A percentile compares a stretch with the other conserved stretches of the same genome.
Evolutionary conservation across 2,113 vertebrate genomes (phyloP).

Genomic region (Hymenochirus boettgeri): DNA sequence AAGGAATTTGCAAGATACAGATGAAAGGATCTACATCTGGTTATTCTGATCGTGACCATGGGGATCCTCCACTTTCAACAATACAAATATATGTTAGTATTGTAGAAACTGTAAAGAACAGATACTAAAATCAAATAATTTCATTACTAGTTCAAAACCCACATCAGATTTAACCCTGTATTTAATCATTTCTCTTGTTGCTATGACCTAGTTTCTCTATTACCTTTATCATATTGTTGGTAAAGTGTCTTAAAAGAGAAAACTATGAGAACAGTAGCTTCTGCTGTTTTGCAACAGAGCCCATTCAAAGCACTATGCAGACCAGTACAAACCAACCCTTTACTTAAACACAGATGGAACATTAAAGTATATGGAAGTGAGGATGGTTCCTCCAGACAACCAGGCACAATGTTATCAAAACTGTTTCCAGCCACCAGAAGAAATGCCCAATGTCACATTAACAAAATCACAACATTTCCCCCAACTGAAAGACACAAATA

Average conservation of each 20-base stretch:
- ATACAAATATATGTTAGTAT: constrained; percentile 61
- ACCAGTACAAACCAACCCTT: constrained; percentile 6
- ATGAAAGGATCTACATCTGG: constrained; percentile 68
- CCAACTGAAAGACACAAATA: neutral
- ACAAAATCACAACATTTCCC: neutral
- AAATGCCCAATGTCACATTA: no score
- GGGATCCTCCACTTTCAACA: constrained; percentile 71
- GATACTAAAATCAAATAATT: constrained; percentile 55
- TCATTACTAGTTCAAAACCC: constrained; percentile 56
- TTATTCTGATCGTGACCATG: constrained; percentile 74
- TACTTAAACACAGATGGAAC: constrained; percentile 64
- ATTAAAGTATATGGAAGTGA: constrained; percentile 80
- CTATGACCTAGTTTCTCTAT: constrained; percentile 58
- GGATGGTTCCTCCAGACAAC: constrained; percentile 66
- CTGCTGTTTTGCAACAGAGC: neutral
- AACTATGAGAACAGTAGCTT: neutral
- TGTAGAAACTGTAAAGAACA: constrained; percentile 52
- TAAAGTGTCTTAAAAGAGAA: constrained; percentile 57
- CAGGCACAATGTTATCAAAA: constrained; percentile 78
- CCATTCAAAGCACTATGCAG: neutral
- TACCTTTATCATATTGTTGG: constrained; percentile 61
- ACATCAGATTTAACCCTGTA: constrained; percentile 52
- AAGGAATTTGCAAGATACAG: constrained; percentile 67
- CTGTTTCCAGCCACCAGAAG: constrained; percentile 72
- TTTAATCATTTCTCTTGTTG: constrained; percentile 55